Base-by-base conservation (phyloP, 2,888 invertebrate genomes). In the Dicycla oo region DNA sequence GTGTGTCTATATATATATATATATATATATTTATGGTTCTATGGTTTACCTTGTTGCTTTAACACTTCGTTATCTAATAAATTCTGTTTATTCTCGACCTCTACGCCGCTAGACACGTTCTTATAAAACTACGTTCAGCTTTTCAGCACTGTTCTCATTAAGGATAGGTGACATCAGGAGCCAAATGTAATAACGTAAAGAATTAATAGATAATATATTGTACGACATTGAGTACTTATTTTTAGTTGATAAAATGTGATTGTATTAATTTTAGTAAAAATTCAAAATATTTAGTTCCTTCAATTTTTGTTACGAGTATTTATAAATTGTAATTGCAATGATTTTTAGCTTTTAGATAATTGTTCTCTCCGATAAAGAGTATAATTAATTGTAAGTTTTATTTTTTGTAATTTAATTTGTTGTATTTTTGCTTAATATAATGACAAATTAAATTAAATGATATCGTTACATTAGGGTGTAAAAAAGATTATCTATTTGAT, bases 401-500 rank as follows among this genome's bases (percentile, higher is more conserved):
- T 78, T 83, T 81, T 83, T 90, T 93, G 89, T 94, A 94, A 94
- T 94, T 95, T 95, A 93, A 95, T 95, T 95, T 95, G 95, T 96
- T 95, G 94, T 95, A 95, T 92, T 93, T 87, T 94, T 93, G 89
- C 92, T 92, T 95, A 95, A 94, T 94, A 94, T 93, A 94, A 95
- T 94, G 94, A 95, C 94, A 95, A 95, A 95, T 93, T 94, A 94
- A 95, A 95, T 94, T 94, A 95, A 95, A 95, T 94, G 91, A 95
- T 95, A 95, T 95, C 95, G 95, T 95, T 95, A 95, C 92, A 93
- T 94, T 95, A 96, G 95, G 93, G 85, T 96, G 95, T 96, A 96
- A 95, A 95, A 95, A 95, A 95, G 96, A 96, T 96, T 95, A 94
- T 96, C 95, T 96, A 96, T 96, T 96, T 95, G 94, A 95, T 95